Base-by-base conservation (phyloP, 2,888 invertebrate genomes). In the Phyllotreta cruciferae region DNA sequence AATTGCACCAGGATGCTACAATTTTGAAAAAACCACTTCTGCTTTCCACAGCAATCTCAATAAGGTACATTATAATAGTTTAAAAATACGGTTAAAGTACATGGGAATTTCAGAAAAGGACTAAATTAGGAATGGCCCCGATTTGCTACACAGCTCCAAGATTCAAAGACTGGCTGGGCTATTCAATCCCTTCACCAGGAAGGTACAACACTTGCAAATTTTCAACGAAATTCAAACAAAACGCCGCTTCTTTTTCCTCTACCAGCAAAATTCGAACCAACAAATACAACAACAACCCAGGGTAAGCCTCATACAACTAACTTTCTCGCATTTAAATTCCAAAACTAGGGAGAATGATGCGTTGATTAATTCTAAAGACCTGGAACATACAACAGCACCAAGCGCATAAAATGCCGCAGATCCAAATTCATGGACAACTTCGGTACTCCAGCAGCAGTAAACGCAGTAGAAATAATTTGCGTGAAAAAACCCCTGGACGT, bases 391-490 rank as follows among this genome's bases (percentile, higher is more conserved):
- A 64, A 74, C 11, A 55, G 67, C 7, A 50, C 53, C 11, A 66
- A 66, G 57, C 62, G 37, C 1, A 50, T 62, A 0, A 70, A 73
- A 64, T 77, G 77, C 62, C 60, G 74, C 38, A 69, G 74, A 64
- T 79, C 82, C n/a, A 70, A 70, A 34, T 81, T 80, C 61, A 76
- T 78, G 52, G 77, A 81, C 54, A 81, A 79, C 70, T 83, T 85
- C 63, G 83, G 83, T 4, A 73, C 73, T 60, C 78, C 79, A 0
- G 77, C 73, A 61, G 77, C 82, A 75, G 73, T 78, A 38, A 77
- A 82, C 35, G 79, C 81, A 1, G 81, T 83, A 1, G 81, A 82
- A 74, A 75, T 81, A 11, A 78, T 81, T 63, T 85, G 85, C 66
- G 76, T 80, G 54, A 74, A 78, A 8, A 73, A 71, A 56, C 80